Conservation (phyloP, 2,113 vertebrate species). For the Spheniscus mendiculus region DNA sequence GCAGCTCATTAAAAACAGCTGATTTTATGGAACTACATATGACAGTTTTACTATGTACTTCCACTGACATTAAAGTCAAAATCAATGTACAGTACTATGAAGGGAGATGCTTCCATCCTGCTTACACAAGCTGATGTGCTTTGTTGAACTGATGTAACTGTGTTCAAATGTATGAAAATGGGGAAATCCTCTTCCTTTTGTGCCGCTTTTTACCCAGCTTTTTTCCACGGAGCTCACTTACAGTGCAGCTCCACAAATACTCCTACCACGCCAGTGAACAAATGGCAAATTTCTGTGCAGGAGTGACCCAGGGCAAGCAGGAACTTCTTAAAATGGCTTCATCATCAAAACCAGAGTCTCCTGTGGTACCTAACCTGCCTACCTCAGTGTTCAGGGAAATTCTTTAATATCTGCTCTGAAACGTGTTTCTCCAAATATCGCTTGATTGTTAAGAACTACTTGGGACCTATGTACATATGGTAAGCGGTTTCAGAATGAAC, state of each 20-base stretch:
- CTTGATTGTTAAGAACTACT: not conserved
- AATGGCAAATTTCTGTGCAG: not conserved
- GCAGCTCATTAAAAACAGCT: slow-evolving; percentile 36
- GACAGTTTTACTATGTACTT: slow-evolving; percentile 1
- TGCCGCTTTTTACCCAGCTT: not conserved
- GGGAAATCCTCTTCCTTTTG: not conserved
- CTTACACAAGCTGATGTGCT: not conserved
- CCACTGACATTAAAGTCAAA: not conserved
- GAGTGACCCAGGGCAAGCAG: not conserved
- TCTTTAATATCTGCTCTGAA: not conserved
- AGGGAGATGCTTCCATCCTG: not conserved
- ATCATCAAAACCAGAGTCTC: not conserved
- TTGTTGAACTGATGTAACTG: not conserved
- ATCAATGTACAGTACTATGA: not conserved
- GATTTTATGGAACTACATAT: slow-evolving; percentile 22
- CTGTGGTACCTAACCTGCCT: not conserved
- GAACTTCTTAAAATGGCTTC: not conserved
- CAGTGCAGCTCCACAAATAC: not conserved
- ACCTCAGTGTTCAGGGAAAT: not conserved
- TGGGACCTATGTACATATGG: not conserved
- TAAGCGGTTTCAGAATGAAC: not conserved
- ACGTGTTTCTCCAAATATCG: not conserved
- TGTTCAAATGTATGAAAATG: not conserved
- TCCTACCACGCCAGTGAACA: not conserved
- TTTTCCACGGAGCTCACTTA: not conserved